These are phyloP conservation scores for Bombus polaris DNA, from an alignment of 1,140 invertebrate genomes.

Conservation along the genomic window DNA sequence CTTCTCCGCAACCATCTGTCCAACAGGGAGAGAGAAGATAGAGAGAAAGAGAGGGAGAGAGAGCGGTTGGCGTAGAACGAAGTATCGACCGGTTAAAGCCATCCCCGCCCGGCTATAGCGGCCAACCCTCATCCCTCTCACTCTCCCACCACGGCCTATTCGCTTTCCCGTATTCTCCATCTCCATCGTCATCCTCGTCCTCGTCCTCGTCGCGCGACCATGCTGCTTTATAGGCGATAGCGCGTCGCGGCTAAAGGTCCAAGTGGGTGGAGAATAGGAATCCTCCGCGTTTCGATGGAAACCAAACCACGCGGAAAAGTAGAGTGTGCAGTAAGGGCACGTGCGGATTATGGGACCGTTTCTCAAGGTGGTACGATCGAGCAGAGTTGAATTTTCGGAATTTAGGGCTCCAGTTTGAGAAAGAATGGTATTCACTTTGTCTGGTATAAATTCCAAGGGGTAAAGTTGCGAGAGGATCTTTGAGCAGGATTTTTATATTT, in stretches of 20 bases:
- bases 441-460: not conserved
- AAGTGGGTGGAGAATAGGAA: not conserved
- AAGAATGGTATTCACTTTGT: not conserved
- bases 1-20: conserved; percentile 16
- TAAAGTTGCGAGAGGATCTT: not conserved
- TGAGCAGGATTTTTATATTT: not conserved
- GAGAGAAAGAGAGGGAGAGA: too few relatives aligned
- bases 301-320: not conserved
- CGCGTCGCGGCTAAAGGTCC: not conserved
- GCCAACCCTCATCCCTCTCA: conserved; percentile 54
- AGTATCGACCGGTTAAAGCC: conserved; percentile 69
- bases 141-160: conserved; percentile 39
- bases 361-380: not conserved
- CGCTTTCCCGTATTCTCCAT: conserved; percentile 55
- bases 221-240: not conserved
- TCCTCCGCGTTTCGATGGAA: not conserved
- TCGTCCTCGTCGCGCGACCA: not conserved
- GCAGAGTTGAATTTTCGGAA: not conserved
- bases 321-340: not conserved
- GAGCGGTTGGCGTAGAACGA: conserved; percentile 44
- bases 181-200: not conserved
- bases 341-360: conserved; percentile 12
- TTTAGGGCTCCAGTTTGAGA: not conserved
- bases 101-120: conserved; percentile 59
- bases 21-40: too few relatives aligned